Conservation (phyloP, 2,888 invertebrate species). For the Nephrotoma appendiculata region DNA sequence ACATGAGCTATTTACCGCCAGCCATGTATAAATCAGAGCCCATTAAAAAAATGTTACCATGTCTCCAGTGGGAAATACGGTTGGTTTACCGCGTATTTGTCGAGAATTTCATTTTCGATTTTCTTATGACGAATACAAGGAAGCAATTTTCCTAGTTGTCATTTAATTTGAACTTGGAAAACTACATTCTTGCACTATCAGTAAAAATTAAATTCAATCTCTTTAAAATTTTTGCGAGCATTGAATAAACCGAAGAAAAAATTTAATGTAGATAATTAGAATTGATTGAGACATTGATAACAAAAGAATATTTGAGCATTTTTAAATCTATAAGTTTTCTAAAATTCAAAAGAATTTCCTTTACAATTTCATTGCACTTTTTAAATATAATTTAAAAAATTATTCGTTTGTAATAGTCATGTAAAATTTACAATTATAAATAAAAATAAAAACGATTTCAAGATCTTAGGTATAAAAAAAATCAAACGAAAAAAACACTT, state of each 20-base stretch:
- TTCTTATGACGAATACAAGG: too few relatives aligned
- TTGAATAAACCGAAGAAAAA: too few relatives aligned
- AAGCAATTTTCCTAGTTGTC: too few relatives aligned
- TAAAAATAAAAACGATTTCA: not conserved
- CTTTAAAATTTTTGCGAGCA: too few relatives aligned
- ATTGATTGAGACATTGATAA: not conserved
- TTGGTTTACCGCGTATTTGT: not conserved
- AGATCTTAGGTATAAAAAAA: not conserved
- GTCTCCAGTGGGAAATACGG: not conserved
- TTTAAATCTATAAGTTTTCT: not conserved
- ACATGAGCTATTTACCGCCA: not conserved
- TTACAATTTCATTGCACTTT: not conserved
- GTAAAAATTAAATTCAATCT: too few relatives aligned
- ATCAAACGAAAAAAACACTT: not conserved
- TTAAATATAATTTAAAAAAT: not conserved
- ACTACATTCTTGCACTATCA: too few relatives aligned
- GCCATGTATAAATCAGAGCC: not conserved
- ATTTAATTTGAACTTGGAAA: too few relatives aligned
- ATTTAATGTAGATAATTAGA: too few relatives aligned
- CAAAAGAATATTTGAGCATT: not conserved
- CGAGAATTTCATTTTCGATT: too few relatives aligned
- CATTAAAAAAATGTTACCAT: not conserved
- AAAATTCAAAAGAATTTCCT: not conserved
- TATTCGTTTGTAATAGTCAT: not conserved
- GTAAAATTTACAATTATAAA: too few relatives aligned